Evolutionary conservation across 2,888 invertebrate genomes (phyloP), one percentile per base, ranked within the genome.

Genomic region (Phyto melanocephala): DNA sequence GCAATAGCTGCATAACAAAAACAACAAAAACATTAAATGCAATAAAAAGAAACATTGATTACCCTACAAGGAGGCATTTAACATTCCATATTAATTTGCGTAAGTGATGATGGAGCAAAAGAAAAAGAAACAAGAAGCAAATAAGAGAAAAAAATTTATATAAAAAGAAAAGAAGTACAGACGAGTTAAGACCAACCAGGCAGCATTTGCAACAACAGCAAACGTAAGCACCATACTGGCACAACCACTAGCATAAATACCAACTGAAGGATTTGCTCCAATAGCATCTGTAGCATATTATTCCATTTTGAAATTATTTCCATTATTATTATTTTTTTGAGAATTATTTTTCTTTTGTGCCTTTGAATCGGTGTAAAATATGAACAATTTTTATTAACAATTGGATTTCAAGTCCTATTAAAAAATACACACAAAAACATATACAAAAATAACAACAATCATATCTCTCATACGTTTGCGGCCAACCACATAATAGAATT

Each of bases 21-120:
- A 60, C 52, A 77, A 70, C 17, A 70, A n/a, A 35, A 77, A 77
- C 68, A 70, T 67, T 58, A 75, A 74, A 71, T 35, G 67, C 52
- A 60, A 71, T 72, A 71, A 78, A 75, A 82, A 75, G 75, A 60
- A 70, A 79, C 79, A 79, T 79, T 79, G 82, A 82, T 82, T 72
- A 74, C 54, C 70, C 82, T 60, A 68, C 63, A 79, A 82, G 82
- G 75, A 82, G 75, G 75, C 75, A 75, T 82, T 82, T 71, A 79
- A 71, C 58, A 75, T 82, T 75, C 75, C 35, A 60, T 71, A 81
- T 79, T 82, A 79, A 82, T 82, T 82, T 79, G 79, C 58, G 74
- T 79, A 79, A 82, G 82, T 82, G 82, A 79, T 82, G 82, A 82
- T 75, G 79, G 40, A 35, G 50, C 60, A 58, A 65, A 47, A 13